These are phyloP conservation scores for Drosophila malerkotliana DNA, from an alignment of 1,140 invertebrate species.

Conservation along the genomic window DNA sequence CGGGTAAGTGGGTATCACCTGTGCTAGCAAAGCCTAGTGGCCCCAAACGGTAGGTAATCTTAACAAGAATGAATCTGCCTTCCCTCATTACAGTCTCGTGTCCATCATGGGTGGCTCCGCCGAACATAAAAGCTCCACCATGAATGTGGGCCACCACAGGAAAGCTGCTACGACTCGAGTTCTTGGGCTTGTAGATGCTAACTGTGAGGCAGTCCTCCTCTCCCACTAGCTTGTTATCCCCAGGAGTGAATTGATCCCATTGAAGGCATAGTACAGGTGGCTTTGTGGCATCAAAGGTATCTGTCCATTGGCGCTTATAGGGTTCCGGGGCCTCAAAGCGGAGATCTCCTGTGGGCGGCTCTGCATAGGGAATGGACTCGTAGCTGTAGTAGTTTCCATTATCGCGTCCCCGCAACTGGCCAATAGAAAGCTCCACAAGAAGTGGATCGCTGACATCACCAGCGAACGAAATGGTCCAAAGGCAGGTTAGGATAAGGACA, in stretches of 20 bases:
- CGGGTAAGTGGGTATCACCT: conserved; percentile 85
- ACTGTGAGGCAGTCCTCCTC: conserved; percentile 83
- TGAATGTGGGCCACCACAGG: conserved; percentile 85
- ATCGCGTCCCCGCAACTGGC: conserved; percentile 58
- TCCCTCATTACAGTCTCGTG: conserved; percentile 86
- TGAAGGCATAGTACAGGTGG: conserved; percentile 50
- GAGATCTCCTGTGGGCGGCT: conserved; percentile 82
- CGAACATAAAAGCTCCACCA: conserved; percentile 85
- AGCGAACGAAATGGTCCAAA: neutral
- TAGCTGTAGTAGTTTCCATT: conserved; percentile 83
- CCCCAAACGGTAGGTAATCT: conserved; percentile 87
- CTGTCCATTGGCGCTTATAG: conserved; percentile 35
- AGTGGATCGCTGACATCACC: neutral
- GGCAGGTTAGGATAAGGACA: neutral
- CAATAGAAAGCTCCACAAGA: neutral
- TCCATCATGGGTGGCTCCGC: conserved; percentile 84
- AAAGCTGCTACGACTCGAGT: conserved; percentile 36
- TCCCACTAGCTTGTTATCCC: conserved; percentile 51
- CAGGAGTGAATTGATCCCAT: conserved; percentile 57
- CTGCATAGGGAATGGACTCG: conserved; percentile 84
- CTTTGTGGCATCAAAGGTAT: conserved; percentile 53
- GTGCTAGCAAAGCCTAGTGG: conserved; percentile 87
- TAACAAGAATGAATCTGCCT: conserved; percentile 86
- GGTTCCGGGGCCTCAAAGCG: conserved; percentile 72
- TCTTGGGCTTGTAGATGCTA: conserved; percentile 80